Evolutionary conservation across 2,888 invertebrate species (phyloP).

Genomic region (Chaitophorus viminalis): DNA sequence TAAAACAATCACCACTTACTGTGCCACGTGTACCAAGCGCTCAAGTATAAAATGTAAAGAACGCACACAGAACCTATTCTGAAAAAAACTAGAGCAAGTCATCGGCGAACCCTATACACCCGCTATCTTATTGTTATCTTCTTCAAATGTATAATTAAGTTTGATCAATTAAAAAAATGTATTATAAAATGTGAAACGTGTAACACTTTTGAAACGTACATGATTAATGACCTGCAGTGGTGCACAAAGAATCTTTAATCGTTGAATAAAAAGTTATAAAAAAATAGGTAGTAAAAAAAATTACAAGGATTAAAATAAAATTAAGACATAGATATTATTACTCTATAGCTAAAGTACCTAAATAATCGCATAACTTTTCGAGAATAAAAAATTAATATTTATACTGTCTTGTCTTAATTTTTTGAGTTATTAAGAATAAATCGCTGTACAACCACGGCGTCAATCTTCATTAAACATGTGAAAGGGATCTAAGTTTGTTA

Average conservation of each 20-base stretch:
- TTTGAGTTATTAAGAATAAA: not conserved
- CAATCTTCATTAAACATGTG: constrained; percentile 35
- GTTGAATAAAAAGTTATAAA: not conserved
- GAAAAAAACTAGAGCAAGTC: too few species aligned
- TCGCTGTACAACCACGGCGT: not conserved
- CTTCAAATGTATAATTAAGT: not conserved
- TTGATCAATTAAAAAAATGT: not conserved
- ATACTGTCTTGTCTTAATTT: not conserved
- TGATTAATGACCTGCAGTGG: not conserved
- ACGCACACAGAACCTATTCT: too few species aligned
- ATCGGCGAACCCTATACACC: too few species aligned
- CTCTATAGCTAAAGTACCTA: not conserved
- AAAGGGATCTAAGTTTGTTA: constrained; percentile 31
- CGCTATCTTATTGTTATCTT: not conserved
- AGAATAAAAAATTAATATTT: constrained; percentile 1
- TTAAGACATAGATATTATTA: not conserved
- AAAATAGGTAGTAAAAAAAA: not conserved
- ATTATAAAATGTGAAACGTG: not conserved
- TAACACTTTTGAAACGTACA: not conserved
- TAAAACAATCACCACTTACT: too few species aligned
- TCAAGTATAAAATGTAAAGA: too few species aligned
- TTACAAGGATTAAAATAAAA: not conserved
- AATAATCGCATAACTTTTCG: not conserved
- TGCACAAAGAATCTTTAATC: not conserved
- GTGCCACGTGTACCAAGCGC: too few species aligned